Conservation (phyloP, 2,797 vertebrate genomes). For the Hafferia zeledoni region DNA sequence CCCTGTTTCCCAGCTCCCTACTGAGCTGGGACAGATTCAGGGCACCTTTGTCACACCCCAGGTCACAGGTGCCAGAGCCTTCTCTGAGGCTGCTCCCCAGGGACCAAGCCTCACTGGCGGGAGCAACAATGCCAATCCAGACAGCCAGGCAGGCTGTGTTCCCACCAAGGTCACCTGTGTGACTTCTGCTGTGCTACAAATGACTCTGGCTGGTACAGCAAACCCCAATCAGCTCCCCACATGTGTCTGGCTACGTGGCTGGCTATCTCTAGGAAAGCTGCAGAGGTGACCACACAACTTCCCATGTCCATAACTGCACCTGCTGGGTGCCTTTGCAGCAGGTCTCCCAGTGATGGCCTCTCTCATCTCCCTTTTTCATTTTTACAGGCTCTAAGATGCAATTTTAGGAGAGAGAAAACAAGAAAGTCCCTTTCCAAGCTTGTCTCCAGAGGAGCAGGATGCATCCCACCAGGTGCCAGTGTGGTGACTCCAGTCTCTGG, state of each 20-base stretch:
- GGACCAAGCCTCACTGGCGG: neutral
- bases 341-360: accelerated
- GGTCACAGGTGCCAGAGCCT: neutral
- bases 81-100: neutral
- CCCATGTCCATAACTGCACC: accelerated
- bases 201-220: neutral
- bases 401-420: neutral
- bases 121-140: neutral
- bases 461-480: neutral
- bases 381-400: neutral
- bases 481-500: accelerated
- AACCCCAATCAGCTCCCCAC: neutral
- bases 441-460: neutral
- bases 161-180: neutral
- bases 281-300: neutral
- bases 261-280: neutral
- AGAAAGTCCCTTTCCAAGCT: neutral
- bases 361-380: neutral
- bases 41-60: neutral
- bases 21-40: neutral
- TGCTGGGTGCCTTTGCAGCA: accelerated
- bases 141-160: neutral
- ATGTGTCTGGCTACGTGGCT: accelerated
- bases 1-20: neutral
- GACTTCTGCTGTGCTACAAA: neutral